These are phyloP conservation scores for Lycodopsis pacificus DNA, from an alignment of 2,797 vertebrate species.

Conservation along the genomic window DNA sequence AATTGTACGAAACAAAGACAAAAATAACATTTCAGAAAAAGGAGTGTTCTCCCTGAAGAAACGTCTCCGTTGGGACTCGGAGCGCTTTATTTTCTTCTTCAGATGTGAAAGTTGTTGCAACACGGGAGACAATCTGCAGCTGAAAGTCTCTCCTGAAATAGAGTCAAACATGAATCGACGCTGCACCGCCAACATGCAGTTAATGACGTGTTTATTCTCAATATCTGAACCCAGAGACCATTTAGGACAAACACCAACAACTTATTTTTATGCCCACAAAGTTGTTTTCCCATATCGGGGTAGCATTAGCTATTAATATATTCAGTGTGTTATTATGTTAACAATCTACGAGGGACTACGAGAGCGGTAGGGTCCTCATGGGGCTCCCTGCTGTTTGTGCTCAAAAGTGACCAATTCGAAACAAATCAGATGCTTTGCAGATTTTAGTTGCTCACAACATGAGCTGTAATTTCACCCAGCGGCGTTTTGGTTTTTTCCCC, in stretches of 20 bases:
- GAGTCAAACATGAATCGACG: conserved; percentile 13
- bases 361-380: conserved; percentile 14
- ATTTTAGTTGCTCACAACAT: conserved; percentile 48
- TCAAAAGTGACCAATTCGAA: conserved; percentile 50
- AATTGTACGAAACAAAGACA: conserved; percentile 1
- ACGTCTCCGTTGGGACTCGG: conserved; percentile 23
- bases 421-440: conserved; percentile 51
- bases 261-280: neutral
- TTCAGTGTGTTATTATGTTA: neutral
- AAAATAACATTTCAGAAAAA: conserved; percentile 30
- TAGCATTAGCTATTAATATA: conserved; percentile 8
- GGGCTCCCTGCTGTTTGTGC: conserved; percentile 41
- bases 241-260: conserved; percentile 17
- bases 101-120: conserved; percentile 45
- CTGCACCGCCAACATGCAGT: neutral
- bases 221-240: conserved; percentile 37
- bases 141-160: conserved; percentile 24
- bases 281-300: neutral
- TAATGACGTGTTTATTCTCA: conserved; percentile 22
- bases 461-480: conserved; percentile 54
- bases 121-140: conserved; percentile 33
- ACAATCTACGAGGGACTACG: neutral
- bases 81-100: conserved; percentile 33
- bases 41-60: conserved; percentile 39
- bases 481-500: neutral